phyloP scores from a whole-genome alignment of 2,888 invertebrate species.

The Chalcosyrphus nemorum region DNA sequence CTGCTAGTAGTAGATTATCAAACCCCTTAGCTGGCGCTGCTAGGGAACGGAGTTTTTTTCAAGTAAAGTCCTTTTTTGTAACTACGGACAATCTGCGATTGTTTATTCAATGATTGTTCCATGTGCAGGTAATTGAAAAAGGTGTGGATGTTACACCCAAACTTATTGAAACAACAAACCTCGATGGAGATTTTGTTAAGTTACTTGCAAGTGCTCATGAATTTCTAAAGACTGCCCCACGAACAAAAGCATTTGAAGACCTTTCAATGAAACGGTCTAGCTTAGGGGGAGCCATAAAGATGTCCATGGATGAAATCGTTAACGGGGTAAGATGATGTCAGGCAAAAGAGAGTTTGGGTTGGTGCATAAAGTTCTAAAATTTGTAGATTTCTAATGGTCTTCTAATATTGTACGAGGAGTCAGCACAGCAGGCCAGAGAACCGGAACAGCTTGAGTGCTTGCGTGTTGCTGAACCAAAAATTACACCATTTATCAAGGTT shows the following conservation, averaged over 20 bases:
- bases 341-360: neutral
- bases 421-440: neutral
- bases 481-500: slow-evolving; percentile 85
- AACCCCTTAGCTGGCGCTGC: neutral
- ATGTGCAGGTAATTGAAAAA: slow-evolving; percentile 73
- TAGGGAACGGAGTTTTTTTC: neutral
- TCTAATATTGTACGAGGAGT: slow-evolving; percentile 23
- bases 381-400: slow-evolving; percentile 38
- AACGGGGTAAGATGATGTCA: slow-evolving; percentile 66
- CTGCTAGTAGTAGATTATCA: neutral
- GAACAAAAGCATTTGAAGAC: neutral
- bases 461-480: slow-evolving; percentile 21
- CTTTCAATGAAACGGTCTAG: slow-evolving; percentile 5
- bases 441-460: neutral
- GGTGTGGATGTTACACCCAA: slow-evolving; percentile 77
- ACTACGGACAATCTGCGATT: slow-evolving; percentile 21
- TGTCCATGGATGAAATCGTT: slow-evolving; percentile 71
- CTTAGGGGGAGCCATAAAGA: slow-evolving; percentile 63
- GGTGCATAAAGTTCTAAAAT: slow-evolving; percentile 20
- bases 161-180: slow-evolving; percentile 29
- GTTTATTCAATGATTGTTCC: slow-evolving; percentile 46
- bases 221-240: neutral
- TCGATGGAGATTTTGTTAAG: slow-evolving; percentile 66
- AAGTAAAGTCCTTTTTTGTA: neutral
- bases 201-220: slow-evolving; percentile 59